Evolutionary conservation across 2,113 vertebrate genomes (phyloP).

Genomic region (Dascyllus trimaculatus): DNA sequence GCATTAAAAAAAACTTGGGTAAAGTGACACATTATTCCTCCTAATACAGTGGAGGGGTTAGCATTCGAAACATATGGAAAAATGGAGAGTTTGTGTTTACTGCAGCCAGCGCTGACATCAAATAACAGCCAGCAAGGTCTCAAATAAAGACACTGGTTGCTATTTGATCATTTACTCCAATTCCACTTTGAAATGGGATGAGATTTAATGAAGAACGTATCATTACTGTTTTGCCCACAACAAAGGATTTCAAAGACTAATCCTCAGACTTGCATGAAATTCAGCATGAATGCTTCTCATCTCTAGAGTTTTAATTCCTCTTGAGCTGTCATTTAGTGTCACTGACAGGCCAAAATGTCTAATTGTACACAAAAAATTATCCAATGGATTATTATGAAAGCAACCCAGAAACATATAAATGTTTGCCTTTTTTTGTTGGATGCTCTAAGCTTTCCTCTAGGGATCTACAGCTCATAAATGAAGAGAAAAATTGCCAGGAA

Average conservation of each 20-base stretch:
- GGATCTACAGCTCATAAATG: too few relatives aligned
- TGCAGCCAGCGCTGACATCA: neutral
- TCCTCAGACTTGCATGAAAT: neutral
- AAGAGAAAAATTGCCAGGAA: too few relatives aligned
- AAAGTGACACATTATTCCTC: neutral
- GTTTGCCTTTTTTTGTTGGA: neutral
- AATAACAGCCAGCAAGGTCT: neutral
- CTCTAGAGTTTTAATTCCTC: neutral
- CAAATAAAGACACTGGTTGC: neutral
- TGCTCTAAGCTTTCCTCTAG: neutral
- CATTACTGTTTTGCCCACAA: neutral
- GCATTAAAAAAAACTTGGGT: neutral
- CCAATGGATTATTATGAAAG: neutral
- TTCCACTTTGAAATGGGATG: neutral
- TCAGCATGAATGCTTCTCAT: neutral
- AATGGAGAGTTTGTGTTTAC: neutral
- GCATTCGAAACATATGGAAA: too few relatives aligned
- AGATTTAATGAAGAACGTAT: neutral
- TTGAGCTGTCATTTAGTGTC: neutral
- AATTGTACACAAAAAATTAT: neutral
- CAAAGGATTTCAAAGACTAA: neutral
- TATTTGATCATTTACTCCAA: neutral
- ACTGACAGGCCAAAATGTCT: neutral
- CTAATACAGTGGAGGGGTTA: too few relatives aligned
- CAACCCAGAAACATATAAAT: neutral